Base-by-base conservation (phyloP, 2,888 invertebrate genomes). In the Brenthis hecate region DNA sequence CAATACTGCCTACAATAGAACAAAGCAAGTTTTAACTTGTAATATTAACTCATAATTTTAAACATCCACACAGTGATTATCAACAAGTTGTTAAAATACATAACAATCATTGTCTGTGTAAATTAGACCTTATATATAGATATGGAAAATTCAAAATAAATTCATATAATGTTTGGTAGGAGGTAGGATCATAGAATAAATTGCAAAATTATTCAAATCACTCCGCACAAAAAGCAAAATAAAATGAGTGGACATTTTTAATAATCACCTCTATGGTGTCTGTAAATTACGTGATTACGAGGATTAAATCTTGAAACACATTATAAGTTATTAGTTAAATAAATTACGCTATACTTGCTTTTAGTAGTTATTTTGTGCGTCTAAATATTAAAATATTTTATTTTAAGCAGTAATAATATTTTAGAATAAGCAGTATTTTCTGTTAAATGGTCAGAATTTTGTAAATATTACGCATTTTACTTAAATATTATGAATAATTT, bases 121-220 rank as follows among this genome's bases (percentile, higher is more conserved):
- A 55, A 47, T 28, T 36, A 48, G 32, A 48, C 50, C 36, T 61
- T 61, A 66, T 61, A 61, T 11, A 28, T 1, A 32, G 19, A 3
- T 11, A 13, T 6, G 13, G 32, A 66, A 56, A 16, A 32, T n/a
- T 66, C 55, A 61, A 50, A 43, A 43, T 43, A 11, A 43, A 11
- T 43, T 43, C 11, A 50, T 36, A n/a, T 47, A 36, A 16, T 23
- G 47, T 8, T 2, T 14, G n/a, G 13, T 6, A 19, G 36, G 8
- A 32, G 36, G 19, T 60, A 48, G 16, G 11, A 50, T 32, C 48
- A 56, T 60, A 48, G 81, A 79, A 86, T 81, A 85, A 85, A 88
- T 85, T 81, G 85, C 76, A 77, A 81, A 85, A 87, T 87, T 87
- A 87, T 89, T 88, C 81, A 85, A 88, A 88, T 87, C 77, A 78